Evolutionary conservation across 2,797 vertebrate species (phyloP), one percentile per base, ranked within the genome.

Genomic region (Acanthornis magna): DNA sequence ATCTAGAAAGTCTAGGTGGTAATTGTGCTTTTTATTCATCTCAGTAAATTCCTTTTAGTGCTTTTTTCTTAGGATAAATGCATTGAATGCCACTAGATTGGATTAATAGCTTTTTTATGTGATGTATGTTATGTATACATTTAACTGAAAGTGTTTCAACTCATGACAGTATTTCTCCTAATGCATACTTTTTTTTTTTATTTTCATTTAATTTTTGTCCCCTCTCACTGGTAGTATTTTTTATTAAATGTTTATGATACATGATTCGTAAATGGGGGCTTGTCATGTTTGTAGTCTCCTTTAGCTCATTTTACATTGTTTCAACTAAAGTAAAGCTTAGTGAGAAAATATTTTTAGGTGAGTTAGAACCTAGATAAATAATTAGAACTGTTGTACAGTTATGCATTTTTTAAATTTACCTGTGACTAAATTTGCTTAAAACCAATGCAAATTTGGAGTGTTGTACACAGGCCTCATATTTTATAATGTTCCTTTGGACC

Each of bases 11-110:
- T 95, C 96, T 95, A 93, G 86, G 96, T 98, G 82, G 82, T 95
- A 98, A 98, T 93, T 97, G 95, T 94, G 91, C 89, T 95, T 98
- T 97, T 97, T 97, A 97, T 97, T 97, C 95, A 97, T 95, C 93
- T 97, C 93, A 11, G 95, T 97, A 98, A 98, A 98, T 98, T 97
- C 96, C 54, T 93, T 93, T 97, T 97, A 97, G 81, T 96, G 88
- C 92, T 94, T 97, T 97, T 97, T 97, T 97, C 96, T 97, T 96
- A 95, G 85, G 81, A 94, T 96, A 96, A 97, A 97, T 92, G 94
- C 76, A 89, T 85, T 92, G 85, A 85, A 95, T 96, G 84, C 95
- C 97, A 90, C 96, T 96, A 97, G 97, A 97, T 85, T 94, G 88
- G 78, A 97, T 97, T 97, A 97, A 95, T 81, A 95, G 70, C 65